Conservation (phyloP, 2,797 vertebrate species). For the Etheostoma perlongum region DNA sequence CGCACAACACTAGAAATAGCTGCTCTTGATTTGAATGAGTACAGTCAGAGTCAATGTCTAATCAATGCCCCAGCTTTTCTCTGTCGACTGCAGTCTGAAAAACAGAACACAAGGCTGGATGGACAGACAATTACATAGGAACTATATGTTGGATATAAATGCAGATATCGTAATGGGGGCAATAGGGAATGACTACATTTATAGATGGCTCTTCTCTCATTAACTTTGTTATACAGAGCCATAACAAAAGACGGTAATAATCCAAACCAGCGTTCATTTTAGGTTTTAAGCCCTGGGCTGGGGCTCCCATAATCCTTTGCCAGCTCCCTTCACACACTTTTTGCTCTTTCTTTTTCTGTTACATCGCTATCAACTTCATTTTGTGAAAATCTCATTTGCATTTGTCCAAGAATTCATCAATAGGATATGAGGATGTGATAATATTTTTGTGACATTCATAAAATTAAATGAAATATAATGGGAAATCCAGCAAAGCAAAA, state of each 20-base stretch:
- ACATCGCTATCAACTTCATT: slow-evolving; percentile 18
- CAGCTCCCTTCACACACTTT: not conserved
- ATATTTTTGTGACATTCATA: slow-evolving; percentile 17
- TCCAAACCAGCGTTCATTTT: slow-evolving; percentile 19
- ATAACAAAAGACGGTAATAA: slow-evolving; percentile 3
- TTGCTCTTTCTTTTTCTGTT: not conserved
- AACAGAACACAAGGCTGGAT: slow-evolving; percentile 17
- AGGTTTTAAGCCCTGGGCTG: not conserved
- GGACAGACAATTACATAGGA: slow-evolving; percentile 2
- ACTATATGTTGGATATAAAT: not conserved
- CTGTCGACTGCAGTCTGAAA: slow-evolving; percentile 50
- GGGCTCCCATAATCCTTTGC: slow-evolving; percentile 18
- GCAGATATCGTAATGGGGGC: not conserved
- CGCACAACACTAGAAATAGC: slow-evolving; percentile 71
- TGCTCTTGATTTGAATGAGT: slow-evolving; percentile 81
- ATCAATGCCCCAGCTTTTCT: slow-evolving; percentile 71
- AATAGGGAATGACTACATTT: not conserved
- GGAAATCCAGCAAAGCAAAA: not conserved
- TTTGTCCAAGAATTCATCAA: slow-evolving; percentile 12
- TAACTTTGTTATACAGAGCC: slow-evolving; percentile 3
- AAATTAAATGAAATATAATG: slow-evolving; percentile 28
- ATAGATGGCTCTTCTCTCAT: not conserved
- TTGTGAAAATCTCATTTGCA: slow-evolving; percentile 14
- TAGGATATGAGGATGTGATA: not conserved
- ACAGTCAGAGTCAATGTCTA: slow-evolving; percentile 77